Base-by-base conservation (phyloP, 2,888 invertebrate genomes). In the Agriopis aurantiaria region DNA sequence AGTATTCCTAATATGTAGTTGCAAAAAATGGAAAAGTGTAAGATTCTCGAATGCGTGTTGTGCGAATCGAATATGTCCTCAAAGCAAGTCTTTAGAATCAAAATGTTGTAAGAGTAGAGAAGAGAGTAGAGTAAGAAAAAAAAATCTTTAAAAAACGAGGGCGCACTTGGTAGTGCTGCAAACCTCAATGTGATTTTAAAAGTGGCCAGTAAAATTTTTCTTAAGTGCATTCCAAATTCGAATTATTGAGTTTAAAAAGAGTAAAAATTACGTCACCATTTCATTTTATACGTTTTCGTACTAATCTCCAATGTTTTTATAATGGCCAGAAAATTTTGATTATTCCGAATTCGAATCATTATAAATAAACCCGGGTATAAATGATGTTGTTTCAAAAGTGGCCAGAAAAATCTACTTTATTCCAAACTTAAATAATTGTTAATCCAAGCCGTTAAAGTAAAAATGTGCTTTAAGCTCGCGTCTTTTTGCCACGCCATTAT, bases 401-500 rank as follows among this genome's bases (percentile, higher is more conserved):
- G 51, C 52, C 59, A 23, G 48, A 49, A 49, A 33, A 11, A 51
- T 33, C 3, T 33, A 33, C 33, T 33, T 33, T n/a, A 59, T 58
- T 65, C 51, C 45, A 33, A 65, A 33, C 33, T 51, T 23, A 41
- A 51, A 57, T 56, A 23, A 23, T 8, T 11, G 45, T 46, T 60
- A 49, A 55, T 53, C 45, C 53, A 4, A 12, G 45, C 10, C 51
- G 49, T 57, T 62, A 51, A 62, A 23, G 49, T 33, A 12, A 58
- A 12, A 12, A 40, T 40, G 53, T 12, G 53, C 51, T 53, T 40
- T 8, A 49, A 17, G 17, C 17, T n/a, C 40, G 41, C 23, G 52
- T 65, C 65, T 56, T 56, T 61, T 61, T 8, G 11, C 52, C 61
- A 40, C 51, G 23, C 55, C 33, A 45, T 71, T 43, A n/a, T 23